A percentile compares a stretch with the other conserved stretches of the same genome.
phyloP scores from a whole-genome alignment of 2,113 vertebrate species.

The Melozone crissalis region DNA sequence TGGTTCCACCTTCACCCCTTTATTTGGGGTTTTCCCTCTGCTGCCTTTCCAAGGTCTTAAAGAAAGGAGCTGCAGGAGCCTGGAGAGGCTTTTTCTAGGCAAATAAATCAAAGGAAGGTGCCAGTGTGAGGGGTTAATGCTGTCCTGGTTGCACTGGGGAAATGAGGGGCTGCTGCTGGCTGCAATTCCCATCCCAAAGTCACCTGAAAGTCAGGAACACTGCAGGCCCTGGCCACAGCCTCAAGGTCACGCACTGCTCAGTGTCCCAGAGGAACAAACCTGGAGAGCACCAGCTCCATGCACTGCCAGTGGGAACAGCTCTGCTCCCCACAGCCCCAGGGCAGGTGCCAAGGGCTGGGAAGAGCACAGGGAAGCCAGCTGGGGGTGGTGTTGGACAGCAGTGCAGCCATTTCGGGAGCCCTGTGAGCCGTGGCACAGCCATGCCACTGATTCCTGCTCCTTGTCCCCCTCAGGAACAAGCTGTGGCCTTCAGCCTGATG shows the following conservation, averaged over 20 bases:
- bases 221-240: not conserved
- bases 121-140: not conserved
- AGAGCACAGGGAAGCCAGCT: accelerated
- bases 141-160: not conserved
- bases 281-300: accelerated
- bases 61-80: not conserved
- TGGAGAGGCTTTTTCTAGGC: not conserved
- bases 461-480: constrained; percentile 72
- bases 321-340: not conserved
- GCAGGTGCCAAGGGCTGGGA: accelerated
- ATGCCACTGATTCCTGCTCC: accelerated
- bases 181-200: not conserved
- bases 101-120: not conserved
- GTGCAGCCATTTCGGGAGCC: accelerated
- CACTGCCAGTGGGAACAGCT: accelerated
- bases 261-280: not conserved
- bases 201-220: constrained; percentile 32
- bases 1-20: not conserved
- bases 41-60: not conserved
- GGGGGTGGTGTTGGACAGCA: accelerated
- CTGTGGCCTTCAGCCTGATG: not conserved
- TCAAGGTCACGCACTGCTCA: not conserved
- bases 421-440: accelerated
- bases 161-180: not conserved
- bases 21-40: accelerated